Conservation (phyloP, 2,797 vertebrate genomes). For the Oceanodroma leucorhoa region DNA sequence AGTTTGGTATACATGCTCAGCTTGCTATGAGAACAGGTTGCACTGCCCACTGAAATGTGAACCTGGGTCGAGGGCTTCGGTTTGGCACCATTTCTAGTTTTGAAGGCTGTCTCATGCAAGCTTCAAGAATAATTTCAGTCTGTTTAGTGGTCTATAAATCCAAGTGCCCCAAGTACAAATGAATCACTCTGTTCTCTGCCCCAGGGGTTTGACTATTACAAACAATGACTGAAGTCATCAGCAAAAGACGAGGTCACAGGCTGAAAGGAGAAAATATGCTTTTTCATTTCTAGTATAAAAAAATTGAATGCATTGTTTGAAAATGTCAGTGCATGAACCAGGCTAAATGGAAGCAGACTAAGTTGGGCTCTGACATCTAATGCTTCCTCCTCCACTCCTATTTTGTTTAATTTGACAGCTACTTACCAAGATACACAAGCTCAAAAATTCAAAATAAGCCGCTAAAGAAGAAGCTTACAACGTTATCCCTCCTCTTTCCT, state of each 20-base stretch:
- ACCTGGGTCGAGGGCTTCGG: background rate
- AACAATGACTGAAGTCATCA: conserved; percentile 70
- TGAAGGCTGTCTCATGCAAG: conserved; percentile 44
- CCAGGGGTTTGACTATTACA: conserved; percentile 50
- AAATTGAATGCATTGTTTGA: conserved; percentile 60
- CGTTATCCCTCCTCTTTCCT: background rate
- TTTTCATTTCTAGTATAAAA: conserved; percentile 58
- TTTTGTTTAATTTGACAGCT: conserved; percentile 58
- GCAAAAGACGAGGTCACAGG: conserved; percentile 36
- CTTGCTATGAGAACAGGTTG: conserved; percentile 24
- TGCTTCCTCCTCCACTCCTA: conserved; percentile 17
- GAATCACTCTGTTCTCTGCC: conserved; percentile 64
- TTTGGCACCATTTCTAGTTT: conserved; percentile 37
- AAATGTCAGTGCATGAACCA: conserved; percentile 60
- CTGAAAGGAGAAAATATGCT: conserved; percentile 60
- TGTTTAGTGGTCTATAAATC: conserved; percentile 59
- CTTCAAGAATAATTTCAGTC: conserved; percentile 53
- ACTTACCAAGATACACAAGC: conserved; percentile 11
- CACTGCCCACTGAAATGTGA: conserved; percentile 8
- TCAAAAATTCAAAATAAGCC: background rate
- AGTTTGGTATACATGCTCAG: background rate
- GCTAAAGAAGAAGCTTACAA: background rate
- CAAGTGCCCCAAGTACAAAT: conserved; percentile 57
- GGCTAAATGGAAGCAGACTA: conserved; percentile 58
- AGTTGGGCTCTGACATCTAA: conserved; percentile 35